Conservation (phyloP, 2,113 vertebrate species). For the Leptobrachium ailaonicum region DNA sequence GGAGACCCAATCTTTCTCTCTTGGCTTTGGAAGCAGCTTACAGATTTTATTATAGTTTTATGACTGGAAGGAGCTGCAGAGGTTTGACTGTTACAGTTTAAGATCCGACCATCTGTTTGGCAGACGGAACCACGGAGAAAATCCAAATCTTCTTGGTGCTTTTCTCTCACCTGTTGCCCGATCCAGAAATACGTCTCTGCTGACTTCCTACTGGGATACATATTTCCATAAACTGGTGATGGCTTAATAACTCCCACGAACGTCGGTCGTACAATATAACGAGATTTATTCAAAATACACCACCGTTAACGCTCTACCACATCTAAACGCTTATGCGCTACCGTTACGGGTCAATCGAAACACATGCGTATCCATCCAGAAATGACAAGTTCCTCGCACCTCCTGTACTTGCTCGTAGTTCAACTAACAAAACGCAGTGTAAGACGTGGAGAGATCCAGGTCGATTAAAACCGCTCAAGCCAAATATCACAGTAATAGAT, state of each 20-base stretch:
- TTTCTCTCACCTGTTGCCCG: neutral
- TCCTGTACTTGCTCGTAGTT: too few relatives aligned
- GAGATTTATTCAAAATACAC: neutral
- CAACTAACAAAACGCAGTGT: too few relatives aligned
- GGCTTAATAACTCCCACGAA: neutral
- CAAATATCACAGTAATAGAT: too few relatives aligned
- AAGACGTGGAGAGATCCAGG: too few relatives aligned
- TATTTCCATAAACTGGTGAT: neutral
- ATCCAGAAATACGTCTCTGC: neutral
- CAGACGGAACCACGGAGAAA: neutral
- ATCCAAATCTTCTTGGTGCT: neutral
- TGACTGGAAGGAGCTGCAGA: neutral
- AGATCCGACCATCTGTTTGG: neutral
- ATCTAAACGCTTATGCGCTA: neutral
- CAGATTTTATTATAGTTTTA: neutral
- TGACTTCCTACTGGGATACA: neutral
- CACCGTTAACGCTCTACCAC: neutral
- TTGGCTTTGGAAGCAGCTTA: neutral
- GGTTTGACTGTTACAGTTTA: neutral
- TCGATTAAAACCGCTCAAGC: too few relatives aligned
- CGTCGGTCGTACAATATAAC: neutral
- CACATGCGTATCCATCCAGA: too few relatives aligned
- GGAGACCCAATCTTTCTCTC: neutral
- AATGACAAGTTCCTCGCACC: too few relatives aligned
- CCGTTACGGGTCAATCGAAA: too few relatives aligned